Base-by-base conservation (phyloP, 2,888 invertebrate species). In the Lepidochrysops patricia region DNA sequence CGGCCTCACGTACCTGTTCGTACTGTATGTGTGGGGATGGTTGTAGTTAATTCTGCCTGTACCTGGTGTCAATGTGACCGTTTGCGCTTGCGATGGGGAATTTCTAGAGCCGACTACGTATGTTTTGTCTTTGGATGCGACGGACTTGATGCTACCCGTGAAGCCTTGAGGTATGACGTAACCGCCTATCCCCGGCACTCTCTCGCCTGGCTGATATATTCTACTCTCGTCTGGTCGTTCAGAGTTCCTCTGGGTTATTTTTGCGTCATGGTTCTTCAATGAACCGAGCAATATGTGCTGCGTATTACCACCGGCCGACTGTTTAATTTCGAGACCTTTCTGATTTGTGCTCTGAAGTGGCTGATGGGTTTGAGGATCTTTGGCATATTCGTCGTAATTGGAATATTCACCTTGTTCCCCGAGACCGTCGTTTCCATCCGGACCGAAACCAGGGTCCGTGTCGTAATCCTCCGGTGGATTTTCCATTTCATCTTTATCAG, bases 81-180 rank as follows among this genome's bases (percentile, higher is more conserved):
- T 92, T 76, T 94, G 94, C 1, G 93, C 92, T 78, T 93, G 93
- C 4, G 93, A 92, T 65, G 92, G 91, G 27, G 91, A 92, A 60
- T 87, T 84, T 29, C 84, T 88, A 4, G 89, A 85, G 3, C 93
- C 92, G 1, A 90, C 80, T 0, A 91, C 90, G 58, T 90, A 91
- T 1, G 91, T 91, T 67, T 90, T 81, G 13, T 89, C 89, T 60
- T 91, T 91, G 19, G 92, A 92, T 0, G 93, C 90, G 4, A 92
- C 89, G 0, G 93, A 93, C 54, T 94, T 91, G 60, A 92, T 91
- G 56, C 93, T 94, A 57, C 94, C 90, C 59, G 93, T 88, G 77
- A 92, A 91, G 62, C 96, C 92, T 63, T 90, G 73, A 61, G 95
- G 92, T 77, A 96, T 90, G 67, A 90, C 90, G 77, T 93, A 92